Evolutionary conservation across 2,113 vertebrate species (phyloP), one percentile per base, ranked within the genome.

Genomic region (Leptobrachium leishanense): DNA sequence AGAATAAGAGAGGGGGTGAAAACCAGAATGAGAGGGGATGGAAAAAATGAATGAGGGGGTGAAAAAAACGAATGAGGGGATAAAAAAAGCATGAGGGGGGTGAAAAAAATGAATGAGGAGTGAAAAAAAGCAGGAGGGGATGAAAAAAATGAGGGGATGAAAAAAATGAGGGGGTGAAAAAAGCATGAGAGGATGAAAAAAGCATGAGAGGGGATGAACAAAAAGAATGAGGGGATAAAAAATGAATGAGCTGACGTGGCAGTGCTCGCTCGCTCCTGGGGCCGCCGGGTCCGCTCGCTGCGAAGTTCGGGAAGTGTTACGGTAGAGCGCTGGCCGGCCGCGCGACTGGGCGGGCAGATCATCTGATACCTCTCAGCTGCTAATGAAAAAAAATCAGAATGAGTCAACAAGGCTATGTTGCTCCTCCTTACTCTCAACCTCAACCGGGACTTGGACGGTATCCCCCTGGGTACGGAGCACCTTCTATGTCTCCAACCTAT

Each of bases 391-490:
- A 74, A 87, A 83, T 74, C 75, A 84, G 73, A 79, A 99, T 99
- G 98, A 99, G 95, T 91, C 97, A 97, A 84, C 97, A 96, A 85
- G 95, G 97, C 86, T 99, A 96, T 85, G 95, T 97, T 77, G 93
- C 96, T 75, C 95, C 98, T 70, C 94, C 96, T 0, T 97, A 95
- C 87, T 96, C 97, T 67, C 95, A 99, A 63, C 88, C 95, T 57
- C 97, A 97, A 84, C 87, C 95, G n/a, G 95, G 94, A 86, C 92
- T 97, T 84, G 95, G 94, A 81, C 90, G 90, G 13, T 96, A 94
- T 87, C 90, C 94, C 77, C 79, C 89, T 81, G 91, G 91, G 13
- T 95, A 92, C 68, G 94, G 93, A 97, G 59, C 89, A 54, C 79
- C 90, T 74, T 85, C 82, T 79, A 79, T 92, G 50, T 90, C 95